Evolutionary conservation across 2,797 vertebrate genomes (phyloP).

Genomic region (Coregonus suidteri): DNA sequence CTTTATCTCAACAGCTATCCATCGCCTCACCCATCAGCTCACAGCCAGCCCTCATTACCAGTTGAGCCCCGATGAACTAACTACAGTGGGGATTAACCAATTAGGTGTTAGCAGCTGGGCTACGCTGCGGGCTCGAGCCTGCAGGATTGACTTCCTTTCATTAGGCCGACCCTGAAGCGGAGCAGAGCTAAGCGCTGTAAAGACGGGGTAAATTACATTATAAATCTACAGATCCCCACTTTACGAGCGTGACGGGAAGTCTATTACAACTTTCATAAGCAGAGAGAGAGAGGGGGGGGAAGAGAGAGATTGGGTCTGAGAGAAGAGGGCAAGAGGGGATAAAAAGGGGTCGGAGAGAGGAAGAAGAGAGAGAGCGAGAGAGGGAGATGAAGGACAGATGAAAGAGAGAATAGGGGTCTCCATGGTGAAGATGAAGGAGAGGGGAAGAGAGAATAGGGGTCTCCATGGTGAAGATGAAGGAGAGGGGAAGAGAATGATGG

Average conservation of each 20-base stretch:
- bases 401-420: background rate
- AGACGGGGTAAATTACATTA: slow-evolving; percentile 75
- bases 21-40: slow-evolving; percentile 5
- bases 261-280: slow-evolving; percentile 78
- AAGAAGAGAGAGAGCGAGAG: background rate
- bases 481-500: background rate
- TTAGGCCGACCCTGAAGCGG: slow-evolving; percentile 63
- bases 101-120: slow-evolving; percentile 49
- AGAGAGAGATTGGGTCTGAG: background rate
- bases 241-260: slow-evolving; percentile 76
- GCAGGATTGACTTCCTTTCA: slow-evolving; percentile 70
- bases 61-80: slow-evolving; percentile 46
- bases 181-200: slow-evolving; percentile 47
- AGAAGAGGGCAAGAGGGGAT: background rate
- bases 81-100: slow-evolving; percentile 63
- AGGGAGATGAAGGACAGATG: background rate
- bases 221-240: slow-evolving; percentile 74
- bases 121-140: slow-evolving; percentile 42
- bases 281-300: slow-evolving; percentile 32
- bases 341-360: slow-evolving; percentile 11
- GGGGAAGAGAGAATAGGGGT: background rate
- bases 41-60: background rate
- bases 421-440: no score
- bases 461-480: background rate
- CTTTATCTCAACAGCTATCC: slow-evolving; percentile 2